These are phyloP conservation scores for Eubucco bourcierii DNA, from an alignment of 2,113 vertebrate genomes.

Conservation along the genomic window DNA sequence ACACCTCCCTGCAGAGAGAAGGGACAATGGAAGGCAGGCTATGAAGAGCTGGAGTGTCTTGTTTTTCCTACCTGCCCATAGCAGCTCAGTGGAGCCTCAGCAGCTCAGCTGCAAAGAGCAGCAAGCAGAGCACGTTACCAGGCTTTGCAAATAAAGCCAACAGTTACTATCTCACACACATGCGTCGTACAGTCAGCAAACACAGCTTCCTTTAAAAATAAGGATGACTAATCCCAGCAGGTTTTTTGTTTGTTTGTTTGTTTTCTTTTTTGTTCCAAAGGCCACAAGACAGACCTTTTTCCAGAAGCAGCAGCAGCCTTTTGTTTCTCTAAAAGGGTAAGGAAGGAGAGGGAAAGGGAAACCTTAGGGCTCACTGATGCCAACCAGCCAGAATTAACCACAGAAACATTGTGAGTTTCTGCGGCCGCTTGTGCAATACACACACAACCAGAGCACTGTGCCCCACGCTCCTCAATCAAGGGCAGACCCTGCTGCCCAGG, in stretches of 20 bases:
- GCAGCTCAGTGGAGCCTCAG: not conserved
- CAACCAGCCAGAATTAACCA: not conserved
- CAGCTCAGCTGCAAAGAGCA: not conserved
- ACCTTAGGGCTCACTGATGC: not conserved
- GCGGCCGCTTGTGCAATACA: not conserved
- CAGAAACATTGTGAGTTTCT: not conserved
- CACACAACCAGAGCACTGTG: not conserved
- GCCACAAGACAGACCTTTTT: slow-evolving; percentile 38
- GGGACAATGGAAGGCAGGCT: not conserved
- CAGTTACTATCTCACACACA: not conserved
- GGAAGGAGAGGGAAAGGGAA: slow-evolving; percentile 13
- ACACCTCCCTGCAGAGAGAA: not conserved
- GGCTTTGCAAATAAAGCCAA: not conserved
- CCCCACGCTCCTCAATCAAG: not conserved
- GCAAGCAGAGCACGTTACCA: not conserved
- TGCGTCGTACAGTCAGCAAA: not conserved
- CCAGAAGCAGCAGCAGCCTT: not conserved
- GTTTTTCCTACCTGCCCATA: not conserved
- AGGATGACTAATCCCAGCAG: slow-evolving; percentile 44
- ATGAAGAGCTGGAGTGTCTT: not conserved
- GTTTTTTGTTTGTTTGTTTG: not conserved
- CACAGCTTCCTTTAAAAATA: slow-evolving; percentile 16
- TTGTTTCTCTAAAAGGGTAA: not conserved
- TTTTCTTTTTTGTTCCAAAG: not conserved
- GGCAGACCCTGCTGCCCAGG: not conserved